These are phyloP conservation scores for Amphiprion percula DNA, from an alignment of 2,113 vertebrate species.

Conservation along the genomic window DNA sequence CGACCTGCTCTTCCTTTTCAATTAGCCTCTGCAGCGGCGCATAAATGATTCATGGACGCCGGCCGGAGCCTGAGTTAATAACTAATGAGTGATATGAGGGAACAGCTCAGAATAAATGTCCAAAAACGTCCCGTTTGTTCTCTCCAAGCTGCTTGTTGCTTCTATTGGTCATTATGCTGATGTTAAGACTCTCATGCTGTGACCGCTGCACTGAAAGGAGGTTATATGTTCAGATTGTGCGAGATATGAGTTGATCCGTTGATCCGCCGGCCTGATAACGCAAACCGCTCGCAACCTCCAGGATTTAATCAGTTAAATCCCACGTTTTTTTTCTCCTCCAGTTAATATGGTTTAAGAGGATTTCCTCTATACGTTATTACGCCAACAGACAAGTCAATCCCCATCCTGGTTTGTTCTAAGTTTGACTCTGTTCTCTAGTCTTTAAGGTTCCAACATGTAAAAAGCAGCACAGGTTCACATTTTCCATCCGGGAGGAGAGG, in stretches of 20 bases:
- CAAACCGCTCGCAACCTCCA: slow-evolving; percentile 37
- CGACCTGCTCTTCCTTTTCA: slow-evolving; percentile 47
- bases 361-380: slow-evolving; percentile 53
- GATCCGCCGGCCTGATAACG: slow-evolving; percentile 44
- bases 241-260: slow-evolving; percentile 51
- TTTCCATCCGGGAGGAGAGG: neutral
- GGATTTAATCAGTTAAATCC: slow-evolving; percentile 63
- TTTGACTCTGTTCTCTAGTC: slow-evolving; percentile 3
- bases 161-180: slow-evolving; percentile 7
- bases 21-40: slow-evolving; percentile 29
- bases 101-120: neutral
- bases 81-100: slow-evolving; percentile 41
- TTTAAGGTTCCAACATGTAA: neutral
- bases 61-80: slow-evolving; percentile 29
- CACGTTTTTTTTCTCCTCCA: neutral
- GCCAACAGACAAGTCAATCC: slow-evolving; percentile 21
- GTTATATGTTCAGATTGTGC: slow-evolving; percentile 5
- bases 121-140: neutral
- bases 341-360: slow-evolving; percentile 65
- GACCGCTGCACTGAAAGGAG: neutral
- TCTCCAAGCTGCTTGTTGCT: slow-evolving; percentile 5
- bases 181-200: neutral
- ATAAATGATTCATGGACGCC: slow-evolving; percentile 39
- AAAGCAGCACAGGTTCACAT: neutral
- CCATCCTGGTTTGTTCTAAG: slow-evolving; percentile 10